Conservation (phyloP, 1,140 invertebrate genomes). For the Penaeus japonicus region DNA sequence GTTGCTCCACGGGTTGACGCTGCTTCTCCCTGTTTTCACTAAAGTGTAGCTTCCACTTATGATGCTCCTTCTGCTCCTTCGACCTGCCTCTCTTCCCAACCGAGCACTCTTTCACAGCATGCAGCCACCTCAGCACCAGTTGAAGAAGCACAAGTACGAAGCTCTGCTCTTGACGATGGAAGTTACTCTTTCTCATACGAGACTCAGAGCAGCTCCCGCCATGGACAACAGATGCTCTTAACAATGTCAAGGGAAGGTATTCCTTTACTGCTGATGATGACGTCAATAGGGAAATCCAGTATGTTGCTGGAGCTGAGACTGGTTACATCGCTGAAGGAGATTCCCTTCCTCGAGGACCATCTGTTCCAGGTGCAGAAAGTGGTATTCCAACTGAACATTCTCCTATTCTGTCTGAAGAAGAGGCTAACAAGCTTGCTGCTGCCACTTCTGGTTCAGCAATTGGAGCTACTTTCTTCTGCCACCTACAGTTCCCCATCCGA, state of each 20-base stretch:
- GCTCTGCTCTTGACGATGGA: not conserved
- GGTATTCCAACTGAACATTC: slow-evolving; percentile 33
- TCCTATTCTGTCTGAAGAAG: slow-evolving; percentile 27
- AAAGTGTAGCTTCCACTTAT: too few relatives aligned
- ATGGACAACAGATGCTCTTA: slow-evolving; percentile 17
- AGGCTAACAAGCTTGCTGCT: slow-evolving; percentile 29
- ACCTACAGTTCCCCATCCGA: not conserved
- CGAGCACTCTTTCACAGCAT: too few relatives aligned
- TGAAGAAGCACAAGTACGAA: not conserved
- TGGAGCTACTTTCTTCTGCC: not conserved
- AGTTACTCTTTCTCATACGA: slow-evolving; percentile 27
- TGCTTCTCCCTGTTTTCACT: too few relatives aligned
- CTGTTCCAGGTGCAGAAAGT: slow-evolving; percentile 34
- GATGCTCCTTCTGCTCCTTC: too few relatives aligned
- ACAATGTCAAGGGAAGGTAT: slow-evolving; percentile 29
- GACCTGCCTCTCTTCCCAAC: too few relatives aligned
- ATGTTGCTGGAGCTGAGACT: slow-evolving; percentile 15
- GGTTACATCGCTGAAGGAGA: slow-evolving; percentile 42
- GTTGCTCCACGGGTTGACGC: slow-evolving; percentile 2
- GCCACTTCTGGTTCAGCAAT: not conserved
- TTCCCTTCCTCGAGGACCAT: slow-evolving; percentile 23
- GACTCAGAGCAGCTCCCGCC: slow-evolving; percentile 3
- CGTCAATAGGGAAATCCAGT: not conserved
- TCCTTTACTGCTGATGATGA: slow-evolving; percentile 33
- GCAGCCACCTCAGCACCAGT: not conserved